Percentiles rank a stretch among this genome's conserved stretches.
These are phyloP conservation scores for Scaptomyza reducta DNA, from an alignment of 2,888 invertebrate species.

Conservation along the genomic window DNA sequence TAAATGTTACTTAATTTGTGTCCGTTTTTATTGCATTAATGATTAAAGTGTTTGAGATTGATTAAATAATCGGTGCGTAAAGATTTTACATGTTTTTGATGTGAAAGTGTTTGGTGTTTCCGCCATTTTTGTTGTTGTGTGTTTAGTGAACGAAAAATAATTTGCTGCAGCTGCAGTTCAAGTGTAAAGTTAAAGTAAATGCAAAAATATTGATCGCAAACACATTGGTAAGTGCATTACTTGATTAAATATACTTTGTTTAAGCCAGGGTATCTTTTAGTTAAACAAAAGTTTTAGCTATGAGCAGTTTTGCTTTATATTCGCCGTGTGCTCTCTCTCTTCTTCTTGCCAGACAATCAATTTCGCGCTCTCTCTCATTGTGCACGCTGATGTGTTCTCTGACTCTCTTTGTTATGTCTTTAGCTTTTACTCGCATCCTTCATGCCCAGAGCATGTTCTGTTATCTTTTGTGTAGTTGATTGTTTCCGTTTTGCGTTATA, in stretches of 20 bases:
- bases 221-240: neutral
- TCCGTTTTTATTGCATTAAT: neutral
- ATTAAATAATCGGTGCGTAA: neutral
- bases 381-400: slow-evolving; percentile 15
- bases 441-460: slow-evolving; percentile 61
- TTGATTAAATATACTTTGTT: neutral
- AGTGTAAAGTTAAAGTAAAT: neutral
- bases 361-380: slow-evolving; percentile 39
- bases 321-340: slow-evolving; percentile 1
- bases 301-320: neutral
- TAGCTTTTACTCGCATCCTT: slow-evolving; percentile 46
- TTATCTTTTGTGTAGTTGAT: slow-evolving; percentile 74
- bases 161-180: neutral
- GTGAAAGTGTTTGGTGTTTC: neutral
- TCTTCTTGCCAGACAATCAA: slow-evolving; percentile 58
- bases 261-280: neutral
- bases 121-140: neutral
- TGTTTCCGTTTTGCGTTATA: slow-evolving; percentile 71
- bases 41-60: neutral
- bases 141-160: neutral
- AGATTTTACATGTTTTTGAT: neutral
- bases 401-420: slow-evolving; percentile 28
- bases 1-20: too few species aligned
- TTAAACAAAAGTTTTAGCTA: neutral
- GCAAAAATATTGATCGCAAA: neutral